These are phyloP conservation scores for Karalla daura DNA, from an alignment of 2,797 vertebrate species.

Conservation along the genomic window DNA sequence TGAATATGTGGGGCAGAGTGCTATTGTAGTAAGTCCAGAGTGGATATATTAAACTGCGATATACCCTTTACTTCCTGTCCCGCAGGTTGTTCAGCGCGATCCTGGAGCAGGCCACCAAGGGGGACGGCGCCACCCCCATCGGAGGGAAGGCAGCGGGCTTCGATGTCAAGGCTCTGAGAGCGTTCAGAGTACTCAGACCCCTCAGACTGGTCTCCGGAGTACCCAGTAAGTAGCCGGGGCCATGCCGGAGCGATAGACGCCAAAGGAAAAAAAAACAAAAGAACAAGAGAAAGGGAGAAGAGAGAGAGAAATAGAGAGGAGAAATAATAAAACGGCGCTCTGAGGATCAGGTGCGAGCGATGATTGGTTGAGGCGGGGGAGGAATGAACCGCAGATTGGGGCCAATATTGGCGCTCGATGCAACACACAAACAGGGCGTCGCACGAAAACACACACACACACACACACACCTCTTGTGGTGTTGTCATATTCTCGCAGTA, in stretches of 20 bases:
- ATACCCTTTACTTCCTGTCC: constrained; percentile 40
- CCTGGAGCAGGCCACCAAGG: constrained; percentile 99
- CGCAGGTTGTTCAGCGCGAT: constrained; percentile 98
- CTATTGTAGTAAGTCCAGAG: too few relatives aligned
- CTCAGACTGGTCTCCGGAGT: constrained; percentile 97
- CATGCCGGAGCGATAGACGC: too few relatives aligned
- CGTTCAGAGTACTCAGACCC: constrained; percentile 95
- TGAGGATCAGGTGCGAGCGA: constrained; percentile 67
- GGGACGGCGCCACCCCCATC: constrained; percentile 92
- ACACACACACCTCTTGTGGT: constrained; percentile 14
- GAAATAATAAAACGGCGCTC: constrained; percentile 2
- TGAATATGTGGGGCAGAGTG: too few relatives aligned
- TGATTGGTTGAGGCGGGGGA: constrained; percentile 44
- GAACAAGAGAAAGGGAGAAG: background rate
- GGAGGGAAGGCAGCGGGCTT: constrained; percentile 98
- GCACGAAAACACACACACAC: constrained; percentile 7
- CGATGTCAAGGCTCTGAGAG: constrained; percentile 97
- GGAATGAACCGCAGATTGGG: constrained; percentile 55
- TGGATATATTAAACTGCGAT: too few relatives aligned
- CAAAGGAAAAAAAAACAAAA: too few relatives aligned
- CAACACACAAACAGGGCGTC: background rate
- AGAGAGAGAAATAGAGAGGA: background rate
- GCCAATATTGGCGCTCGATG: constrained; percentile 44
- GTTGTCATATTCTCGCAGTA: constrained; percentile 35
- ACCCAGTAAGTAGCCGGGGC: constrained; percentile 90